Evolutionary conservation across 2,113 vertebrate species (phyloP), one percentile per base, ranked within the genome.

Genomic region (Carassius auratus): DNA sequence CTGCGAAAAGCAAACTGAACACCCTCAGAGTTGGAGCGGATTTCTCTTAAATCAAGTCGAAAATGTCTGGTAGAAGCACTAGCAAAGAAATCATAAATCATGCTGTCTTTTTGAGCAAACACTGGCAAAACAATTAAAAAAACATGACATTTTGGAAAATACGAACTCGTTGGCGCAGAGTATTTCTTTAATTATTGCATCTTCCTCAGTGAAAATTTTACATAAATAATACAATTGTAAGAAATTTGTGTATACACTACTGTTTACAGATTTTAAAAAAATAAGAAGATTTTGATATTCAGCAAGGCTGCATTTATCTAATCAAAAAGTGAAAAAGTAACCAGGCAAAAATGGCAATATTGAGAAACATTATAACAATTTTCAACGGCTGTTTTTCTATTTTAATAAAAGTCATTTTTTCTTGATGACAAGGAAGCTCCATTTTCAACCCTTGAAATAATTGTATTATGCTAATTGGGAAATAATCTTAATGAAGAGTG

Each of bases 1-100:
- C 80, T 82, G 23, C n/a, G 80, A 82, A 68, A 69, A 82, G 64
- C 64, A 82, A 82, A 82, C 62, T 26, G 14, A 80, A 64, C n/a
- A 45, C 14, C 38, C 59, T 48, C 36, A 48, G 38, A 23, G 38
- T 21, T n/a, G 38, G 19, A 64, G 38, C 8, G 1, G 38, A 80
- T 66, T 80, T 45, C 13, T 45, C 36, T 45, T 64, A 23, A 45
- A 45, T 45, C 42, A 9, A 9, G 42, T 10, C 9, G 42, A 45
- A 48, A 64, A 80, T 64, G 59, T 75, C 71, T 75, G 42, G 21
- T 64, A 23, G 8, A 64, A 80, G 59, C 15, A 26, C 33, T 61
- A 12, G 26, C 52, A 57, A 21, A 57, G 55, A 78, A 78, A 61
- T 61, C 68, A 38, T 38, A 71, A 71, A 71, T 71, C 33, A 78